Evolutionary conservation across 2,888 invertebrate genomes (phyloP).

Genomic region (Clepsis dumicolana): DNA sequence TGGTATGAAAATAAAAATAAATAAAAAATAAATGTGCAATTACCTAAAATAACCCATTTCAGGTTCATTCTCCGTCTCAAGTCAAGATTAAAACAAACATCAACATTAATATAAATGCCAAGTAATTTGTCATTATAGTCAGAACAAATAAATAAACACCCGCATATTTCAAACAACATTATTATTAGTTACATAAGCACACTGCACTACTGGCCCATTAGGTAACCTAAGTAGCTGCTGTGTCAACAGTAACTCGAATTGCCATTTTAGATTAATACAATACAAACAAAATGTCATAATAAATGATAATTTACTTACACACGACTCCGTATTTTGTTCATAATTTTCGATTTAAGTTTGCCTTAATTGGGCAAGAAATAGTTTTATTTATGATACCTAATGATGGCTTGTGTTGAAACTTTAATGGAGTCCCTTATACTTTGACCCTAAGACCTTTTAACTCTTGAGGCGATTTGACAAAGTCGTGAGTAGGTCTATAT

Average conservation of each 20-base stretch:
- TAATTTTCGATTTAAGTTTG: not conserved
- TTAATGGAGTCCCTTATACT: not conserved
- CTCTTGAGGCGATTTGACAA: not conserved
- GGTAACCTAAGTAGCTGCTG: constrained; percentile 30
- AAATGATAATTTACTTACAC: constrained; percentile 22
- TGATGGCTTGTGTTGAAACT: constrained; percentile 2
- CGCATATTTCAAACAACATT: constrained; percentile 16
- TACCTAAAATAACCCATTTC: too few species aligned
- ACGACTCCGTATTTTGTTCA: constrained; percentile 2
- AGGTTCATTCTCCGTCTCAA: too few species aligned
- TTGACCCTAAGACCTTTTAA: not conserved
- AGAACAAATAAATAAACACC: constrained; percentile 4
- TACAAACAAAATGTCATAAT: constrained; percentile 37
- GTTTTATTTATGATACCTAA: constrained; percentile 14
- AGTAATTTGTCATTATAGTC: not conserved
- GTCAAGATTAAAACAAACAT: not conserved
- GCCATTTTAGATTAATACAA: constrained; percentile 32
- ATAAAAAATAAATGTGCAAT: too few species aligned
- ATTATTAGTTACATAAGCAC: constrained; percentile 28
- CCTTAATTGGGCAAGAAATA: constrained; percentile 18
- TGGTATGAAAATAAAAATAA: too few species aligned
- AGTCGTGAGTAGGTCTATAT: too few species aligned
- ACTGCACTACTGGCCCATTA: constrained; percentile 16
- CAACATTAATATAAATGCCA: not conserved
- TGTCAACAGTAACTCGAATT: constrained; percentile 35